Base-by-base conservation (phyloP, 2,797 vertebrate genomes). In the Xiphorhynchus erythropygius region DNA sequence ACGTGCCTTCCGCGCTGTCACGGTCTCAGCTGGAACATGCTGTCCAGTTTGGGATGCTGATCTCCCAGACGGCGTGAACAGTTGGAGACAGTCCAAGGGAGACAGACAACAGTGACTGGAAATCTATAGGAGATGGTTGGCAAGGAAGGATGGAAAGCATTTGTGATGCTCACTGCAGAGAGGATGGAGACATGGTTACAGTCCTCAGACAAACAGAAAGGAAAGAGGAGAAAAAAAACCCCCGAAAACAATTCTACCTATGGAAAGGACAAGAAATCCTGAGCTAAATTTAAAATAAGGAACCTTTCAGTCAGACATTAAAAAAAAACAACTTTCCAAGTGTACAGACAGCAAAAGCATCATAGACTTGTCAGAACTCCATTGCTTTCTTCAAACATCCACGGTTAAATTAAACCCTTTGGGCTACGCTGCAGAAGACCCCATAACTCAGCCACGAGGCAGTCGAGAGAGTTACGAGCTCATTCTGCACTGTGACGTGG, bases 331-430 rank as follows among this genome's bases (percentile, higher is more conserved):
- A n/a, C 25, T 59, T 89, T 63, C 50, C 27, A 52, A 79, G 52
- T 15, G 11, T 56, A 67, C 1, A 0, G 7, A 76, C 18, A 57
- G 83, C 59, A 90, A 57, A 94, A 90, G 62, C 63, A 52, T 28
- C 13, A 75, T 63, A 60, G 35, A 62, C 88, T 56, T 88, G 79
- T 65, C 80, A 78, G 62, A 81, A 68, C 44, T 91, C 76, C 83
- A 74, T 32, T 91, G 77, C 73, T 88, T 94, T 81, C 90, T 77
- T 81, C 73, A 79, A 94, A 69, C 46, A 81, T 50, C 42, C 83
- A 42, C 57, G 67, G 74, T 89, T 93, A 94, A 95, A 97, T 95
- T 95, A 94, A 96, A 91, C 79, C 59, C 78, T 95, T 87, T 87
- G 91, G 64, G n/a, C 59, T 89, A 65, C 0, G 18, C 90, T 81